Evolutionary conservation across 2,797 vertebrate species (phyloP), one percentile per base, ranked within the genome.

Genomic region (Natrix natrix): DNA sequence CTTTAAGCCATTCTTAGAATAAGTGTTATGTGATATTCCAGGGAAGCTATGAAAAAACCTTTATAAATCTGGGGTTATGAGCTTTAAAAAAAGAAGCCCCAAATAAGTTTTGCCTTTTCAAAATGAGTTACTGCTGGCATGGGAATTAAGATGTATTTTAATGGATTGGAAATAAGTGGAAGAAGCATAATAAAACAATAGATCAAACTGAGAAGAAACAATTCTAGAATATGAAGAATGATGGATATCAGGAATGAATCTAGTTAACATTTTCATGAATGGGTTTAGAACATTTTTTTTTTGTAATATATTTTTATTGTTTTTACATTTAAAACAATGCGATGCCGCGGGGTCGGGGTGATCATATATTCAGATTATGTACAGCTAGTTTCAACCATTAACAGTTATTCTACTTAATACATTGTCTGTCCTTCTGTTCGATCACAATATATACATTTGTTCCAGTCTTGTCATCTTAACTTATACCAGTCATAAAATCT

Each of bases 191-290:
- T 22, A 56, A 28, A 43, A 12, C 87, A 63, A n/a, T n/a, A 32
- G 52, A 63, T 52, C 54, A 24, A 55, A 60, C 28, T 52, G 37
- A 74, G n/a, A 48, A 3, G 20, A 74, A 20, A 55, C 54, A 88
- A 87, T 2, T 66, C 56, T n/a, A 59, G 90, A 48, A 74, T 54
- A 22, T 43, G 66, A 16, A 57, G 13, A 16, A 54, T 48, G 14
- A 52, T 59, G 28, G 32, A 52, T 32, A 52, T 91, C 52, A 78
- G 55, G 37, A 52, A 91, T 61, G 28, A n/a, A 78, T 56, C 32
- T 83, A 93, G 56, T 91, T 91, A 54, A 60, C 54, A 26, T 74
- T 88, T 90, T 74, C 78, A 87, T 91, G 54, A 57, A 57, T 57
- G 56, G 16, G 16, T 57, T 57, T 17, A 57, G 48, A 52, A 52